Percentiles rank a stretch among this genome's conserved stretches.
Evolutionary conservation across 2,113 vertebrate species (phyloP).

Genomic region (Tringa solitaria): DNA sequence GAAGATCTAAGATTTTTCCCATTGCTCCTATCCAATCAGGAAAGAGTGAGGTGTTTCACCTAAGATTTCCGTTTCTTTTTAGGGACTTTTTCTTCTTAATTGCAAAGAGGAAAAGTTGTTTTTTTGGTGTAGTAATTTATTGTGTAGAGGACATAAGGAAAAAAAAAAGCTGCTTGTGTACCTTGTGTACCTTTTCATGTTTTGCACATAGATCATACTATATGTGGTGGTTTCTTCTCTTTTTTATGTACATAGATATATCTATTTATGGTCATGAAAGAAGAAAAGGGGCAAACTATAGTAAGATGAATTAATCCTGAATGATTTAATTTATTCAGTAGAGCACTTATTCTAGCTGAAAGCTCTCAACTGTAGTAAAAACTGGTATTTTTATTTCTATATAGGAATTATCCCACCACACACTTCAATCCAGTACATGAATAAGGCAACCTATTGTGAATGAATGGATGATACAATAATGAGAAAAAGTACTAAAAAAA

Average conservation of each 20-base stretch:
- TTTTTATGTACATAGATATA: neutral
- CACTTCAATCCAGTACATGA: neutral
- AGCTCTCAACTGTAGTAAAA: neutral
- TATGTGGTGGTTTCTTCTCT: neutral
- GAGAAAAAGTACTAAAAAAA: neutral
- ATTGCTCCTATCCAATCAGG: neutral
- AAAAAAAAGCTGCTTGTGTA: neutral
- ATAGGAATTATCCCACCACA: neutral
- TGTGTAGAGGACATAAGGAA: neutral
- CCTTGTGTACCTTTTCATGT: neutral
- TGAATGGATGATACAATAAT: slow-evolving; percentile 4
- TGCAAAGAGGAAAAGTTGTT: neutral
- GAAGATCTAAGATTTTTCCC: neutral
- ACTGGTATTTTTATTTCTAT: neutral
- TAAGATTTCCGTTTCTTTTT: neutral
- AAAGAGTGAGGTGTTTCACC: neutral
- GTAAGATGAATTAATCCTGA: neutral
- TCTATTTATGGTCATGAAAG: neutral
- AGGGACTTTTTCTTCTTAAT: neutral
- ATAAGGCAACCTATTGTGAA: neutral
- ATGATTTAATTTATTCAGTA: neutral
- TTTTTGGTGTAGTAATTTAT: neutral
- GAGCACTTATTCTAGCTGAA: neutral
- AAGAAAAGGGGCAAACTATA: neutral
- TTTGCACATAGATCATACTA: neutral